These are phyloP conservation scores for Neotoxoptera formosana DNA, from an alignment of 1,140 invertebrate species.

Conservation along the genomic window DNA sequence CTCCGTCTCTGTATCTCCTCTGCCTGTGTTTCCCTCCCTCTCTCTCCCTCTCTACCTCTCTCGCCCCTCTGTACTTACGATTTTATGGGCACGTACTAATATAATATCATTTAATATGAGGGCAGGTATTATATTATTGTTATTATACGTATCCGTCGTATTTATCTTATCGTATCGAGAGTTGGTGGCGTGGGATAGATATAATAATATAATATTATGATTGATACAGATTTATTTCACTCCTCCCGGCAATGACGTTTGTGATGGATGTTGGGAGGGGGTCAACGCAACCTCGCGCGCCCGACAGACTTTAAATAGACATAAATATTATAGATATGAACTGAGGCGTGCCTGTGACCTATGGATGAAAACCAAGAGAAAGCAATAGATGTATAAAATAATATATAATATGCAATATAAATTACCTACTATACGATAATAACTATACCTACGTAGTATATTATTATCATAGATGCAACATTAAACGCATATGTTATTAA, in stretches of 20 bases:
- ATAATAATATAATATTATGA: neutral
- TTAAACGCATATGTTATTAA: no score
- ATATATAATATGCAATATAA: no score
- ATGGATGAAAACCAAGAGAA: neutral
- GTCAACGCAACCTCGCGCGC: neutral
- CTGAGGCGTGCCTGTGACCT: neutral
- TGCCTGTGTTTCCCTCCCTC: neutral
- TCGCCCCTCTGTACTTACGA: no score
- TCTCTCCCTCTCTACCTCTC: neutral
- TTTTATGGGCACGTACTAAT: no score
- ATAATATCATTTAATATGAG: no score
- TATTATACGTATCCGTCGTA: neutral
- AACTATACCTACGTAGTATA: no score
- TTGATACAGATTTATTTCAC: neutral
- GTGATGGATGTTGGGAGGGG: no score
- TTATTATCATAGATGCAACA: no score
- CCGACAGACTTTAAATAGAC: neutral
- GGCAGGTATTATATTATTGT: no score
- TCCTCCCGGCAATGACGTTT: neutral
- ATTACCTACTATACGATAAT: no score
- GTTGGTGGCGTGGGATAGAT: neutral
- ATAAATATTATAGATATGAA: neutral
- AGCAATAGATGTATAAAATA: neutral
- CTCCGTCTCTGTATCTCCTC: no score
- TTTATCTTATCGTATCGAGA: neutral